Base-by-base conservation (phyloP, 2,113 vertebrate genomes). In the Charina bottae region DNA sequence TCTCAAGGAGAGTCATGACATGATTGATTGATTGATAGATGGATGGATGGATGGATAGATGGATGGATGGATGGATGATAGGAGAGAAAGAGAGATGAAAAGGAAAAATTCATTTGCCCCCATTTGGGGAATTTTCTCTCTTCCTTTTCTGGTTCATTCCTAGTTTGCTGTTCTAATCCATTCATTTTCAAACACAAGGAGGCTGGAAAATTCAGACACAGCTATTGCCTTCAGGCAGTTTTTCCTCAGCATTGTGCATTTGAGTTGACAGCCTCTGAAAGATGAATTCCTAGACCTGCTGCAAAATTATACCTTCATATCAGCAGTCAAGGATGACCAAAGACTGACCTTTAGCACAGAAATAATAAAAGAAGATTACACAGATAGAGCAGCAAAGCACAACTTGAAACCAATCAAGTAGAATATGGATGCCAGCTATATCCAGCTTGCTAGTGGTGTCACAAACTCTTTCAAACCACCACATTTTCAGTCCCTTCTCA, bases 161-260 rank as follows among this genome's bases (percentile, higher is more conserved):
- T 89, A 17, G 24, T 53, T 68, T 90, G 72, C 54, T 58, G 8
- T 90, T 83, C 37, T 83, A 84, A 59, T n/a, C 55, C 46, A 10
- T 60, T 62, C 42, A 53, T 88, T 62, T 89, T 24, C 60, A 23
- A 78, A 83, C 85, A 42, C 17, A 53, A 68, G 26, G 37, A 68
- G 46, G 9, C 59, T 6, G 13, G 4, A n/a, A 3, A 87, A 42
- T 46, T 3, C 0, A 56, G 5, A 28, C 1, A 0, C 10, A 33
- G 87, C 15, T 46, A 24, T 33, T 46, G 17, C 26, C 87, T 46
- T 6, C 24, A 0, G 28, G 17, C 55, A 11, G 72, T 54, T 42
- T 92, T 91, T 91, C 60, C 49, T 0, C 0, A 19, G 49, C 7
- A 3, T n/a, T 68, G 0, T 0, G 85, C 78, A 60, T 49, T 19